phyloP scores from a whole-genome alignment of 2,888 invertebrate genomes.

The Latheticus oryzae region DNA sequence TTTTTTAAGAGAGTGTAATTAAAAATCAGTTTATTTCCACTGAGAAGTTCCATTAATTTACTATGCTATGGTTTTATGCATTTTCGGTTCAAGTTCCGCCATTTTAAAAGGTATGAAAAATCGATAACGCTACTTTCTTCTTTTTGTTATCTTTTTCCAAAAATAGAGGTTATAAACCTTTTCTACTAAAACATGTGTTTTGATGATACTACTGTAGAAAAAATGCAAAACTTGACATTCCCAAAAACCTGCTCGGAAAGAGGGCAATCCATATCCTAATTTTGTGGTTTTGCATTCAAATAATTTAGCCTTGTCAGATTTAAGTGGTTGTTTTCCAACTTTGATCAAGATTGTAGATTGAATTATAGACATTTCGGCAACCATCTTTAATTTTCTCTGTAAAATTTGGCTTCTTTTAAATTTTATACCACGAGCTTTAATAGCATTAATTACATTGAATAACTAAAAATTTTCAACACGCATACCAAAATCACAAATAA shows the following conservation, averaged over 20 bases:
- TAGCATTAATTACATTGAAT: too few relatives aligned
- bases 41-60: constrained; percentile 8
- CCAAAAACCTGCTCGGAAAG: constrained; percentile 12
- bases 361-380: too few relatives aligned
- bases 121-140: constrained; percentile 16
- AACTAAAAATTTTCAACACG: too few relatives aligned
- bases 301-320: neutral
- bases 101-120: constrained; percentile 17
- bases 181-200: constrained; percentile 20
- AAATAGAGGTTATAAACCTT: too few relatives aligned
- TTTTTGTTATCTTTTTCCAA: too few relatives aligned
- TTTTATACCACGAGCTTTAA: too few relatives aligned
- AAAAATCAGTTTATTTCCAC: constrained; percentile 2
- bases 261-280: constrained; percentile 3
- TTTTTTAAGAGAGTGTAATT: too few relatives aligned
- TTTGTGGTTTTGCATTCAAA: constrained; percentile 7
- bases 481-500: too few relatives aligned
- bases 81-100: constrained; percentile 23
- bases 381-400: too few relatives aligned
- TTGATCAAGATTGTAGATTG: constrained; percentile 2
- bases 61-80: constrained; percentile 23
- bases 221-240: constrained; percentile 11
- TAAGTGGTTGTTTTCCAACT: neutral
- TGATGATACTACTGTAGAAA: constrained; percentile 5
- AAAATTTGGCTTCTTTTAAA: too few relatives aligned